A percentile compares a stretch with the other conserved stretches of the same genome.
Evolutionary conservation across 2,797 vertebrate genomes (phyloP).

Genomic region (Dermochelys coriacea): DNA sequence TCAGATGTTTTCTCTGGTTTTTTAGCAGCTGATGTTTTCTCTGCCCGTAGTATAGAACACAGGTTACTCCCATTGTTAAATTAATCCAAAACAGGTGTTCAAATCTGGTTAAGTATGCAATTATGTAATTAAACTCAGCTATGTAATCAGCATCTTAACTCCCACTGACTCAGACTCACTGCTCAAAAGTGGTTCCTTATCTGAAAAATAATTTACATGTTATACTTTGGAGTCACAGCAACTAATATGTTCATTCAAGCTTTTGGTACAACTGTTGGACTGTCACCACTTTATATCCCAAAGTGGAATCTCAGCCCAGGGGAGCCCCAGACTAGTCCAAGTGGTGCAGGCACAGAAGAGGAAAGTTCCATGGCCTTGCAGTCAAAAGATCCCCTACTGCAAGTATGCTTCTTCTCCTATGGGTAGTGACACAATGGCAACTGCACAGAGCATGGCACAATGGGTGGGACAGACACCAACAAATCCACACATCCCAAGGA

Average conservation of each 20-base stretch:
- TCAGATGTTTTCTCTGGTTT: not conserved
- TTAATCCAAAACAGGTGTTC: not conserved
- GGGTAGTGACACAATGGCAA: not conserved
- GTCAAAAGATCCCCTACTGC: not conserved
- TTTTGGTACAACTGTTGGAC: not conserved
- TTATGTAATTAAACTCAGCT: not conserved
- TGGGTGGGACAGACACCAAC: rapidly evolving
- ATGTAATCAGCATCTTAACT: not conserved
- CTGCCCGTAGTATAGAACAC: not conserved
- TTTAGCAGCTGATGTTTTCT: conserved; percentile 38
- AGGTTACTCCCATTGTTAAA: not conserved
- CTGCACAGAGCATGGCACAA: rapidly evolving
- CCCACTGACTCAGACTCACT: not conserved
- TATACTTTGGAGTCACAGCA: not conserved
- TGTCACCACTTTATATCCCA: not conserved
- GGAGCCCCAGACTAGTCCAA: not conserved
- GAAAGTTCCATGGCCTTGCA: not conserved
- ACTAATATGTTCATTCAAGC: too few relatives aligned
- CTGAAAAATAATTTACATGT: not conserved
- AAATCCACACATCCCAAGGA: not conserved
- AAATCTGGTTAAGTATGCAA: not conserved
- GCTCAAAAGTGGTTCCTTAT: not conserved
- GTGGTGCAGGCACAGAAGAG: not conserved
- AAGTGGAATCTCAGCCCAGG: not conserved
- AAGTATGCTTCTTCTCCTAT: not conserved